Conservation (phyloP, 2,113 vertebrate species). For the Centrocercus urophasianus region DNA sequence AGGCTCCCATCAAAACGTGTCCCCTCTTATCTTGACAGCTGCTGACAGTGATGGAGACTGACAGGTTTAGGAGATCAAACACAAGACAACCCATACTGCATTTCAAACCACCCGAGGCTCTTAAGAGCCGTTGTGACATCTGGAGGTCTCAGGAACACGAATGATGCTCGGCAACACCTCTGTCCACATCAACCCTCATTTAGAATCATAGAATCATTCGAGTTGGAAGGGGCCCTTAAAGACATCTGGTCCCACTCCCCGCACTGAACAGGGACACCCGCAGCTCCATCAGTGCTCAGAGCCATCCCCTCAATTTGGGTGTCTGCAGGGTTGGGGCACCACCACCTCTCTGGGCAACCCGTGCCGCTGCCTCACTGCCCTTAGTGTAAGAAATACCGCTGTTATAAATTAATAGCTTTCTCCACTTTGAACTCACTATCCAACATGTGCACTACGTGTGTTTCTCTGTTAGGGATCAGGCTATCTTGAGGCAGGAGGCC, state of each 20-base stretch:
- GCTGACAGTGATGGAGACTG: conserved; percentile 31
- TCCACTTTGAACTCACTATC: background rate
- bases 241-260: too few species aligned
- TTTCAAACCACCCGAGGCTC: conserved; percentile 13
- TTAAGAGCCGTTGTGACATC: background rate
- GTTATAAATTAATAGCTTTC: background rate
- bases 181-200: background rate
- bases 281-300: too few species aligned
- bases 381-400: background rate
- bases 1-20: background rate
- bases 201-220: background rate
- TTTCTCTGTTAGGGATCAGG: background rate
- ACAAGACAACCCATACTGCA: background rate
- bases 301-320: too few species aligned
- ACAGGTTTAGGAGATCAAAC: background rate
- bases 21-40: conserved; percentile 3
- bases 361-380: too few species aligned
- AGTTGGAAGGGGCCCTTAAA: too few species aligned
- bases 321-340: too few species aligned
- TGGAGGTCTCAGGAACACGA: background rate
- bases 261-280: too few species aligned
- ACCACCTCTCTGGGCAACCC: too few species aligned
- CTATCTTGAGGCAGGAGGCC: background rate
- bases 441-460: background rate
- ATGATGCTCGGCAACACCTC: background rate